Percentiles rank a stretch among this genome's conserved stretches.
phyloP scores from a whole-genome alignment of 2,797 vertebrate species.

The Neosilurus hyrtlii region DNA sequence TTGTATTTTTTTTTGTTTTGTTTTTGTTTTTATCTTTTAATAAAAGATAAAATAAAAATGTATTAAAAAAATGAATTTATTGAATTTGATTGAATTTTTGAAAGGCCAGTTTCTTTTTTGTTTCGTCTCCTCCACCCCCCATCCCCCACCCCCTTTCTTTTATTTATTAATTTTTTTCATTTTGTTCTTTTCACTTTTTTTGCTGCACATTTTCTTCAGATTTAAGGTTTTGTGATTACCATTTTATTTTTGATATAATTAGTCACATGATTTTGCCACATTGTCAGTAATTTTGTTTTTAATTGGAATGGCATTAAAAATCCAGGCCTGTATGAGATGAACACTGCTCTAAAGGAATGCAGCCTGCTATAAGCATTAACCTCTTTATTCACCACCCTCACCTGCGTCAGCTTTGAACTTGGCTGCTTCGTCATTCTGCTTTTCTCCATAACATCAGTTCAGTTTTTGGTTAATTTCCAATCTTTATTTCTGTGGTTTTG shows the following conservation, averaged over 20 bases:
- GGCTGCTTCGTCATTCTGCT: constrained; percentile 9
- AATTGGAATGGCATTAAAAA: background rate
- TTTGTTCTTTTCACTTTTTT: background rate
- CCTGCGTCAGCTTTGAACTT: constrained; percentile 18
- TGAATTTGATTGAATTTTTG: background rate
- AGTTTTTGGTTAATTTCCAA: constrained; percentile 38
- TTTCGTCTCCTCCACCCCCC: background rate
- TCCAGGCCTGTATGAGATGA: constrained; percentile 21
- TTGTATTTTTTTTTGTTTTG: background rate
- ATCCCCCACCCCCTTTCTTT: background rate
- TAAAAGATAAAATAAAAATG: no score
- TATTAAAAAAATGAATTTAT: no score
- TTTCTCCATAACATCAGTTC: constrained; percentile 35
- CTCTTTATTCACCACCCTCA: constrained; percentile 72
- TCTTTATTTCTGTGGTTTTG: constrained; percentile 52
- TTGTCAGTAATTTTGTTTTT: background rate
- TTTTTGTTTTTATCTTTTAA: no score
- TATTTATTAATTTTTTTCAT: background rate
- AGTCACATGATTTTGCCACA: background rate
- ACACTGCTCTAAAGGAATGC: constrained; percentile 10
- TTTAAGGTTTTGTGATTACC: background rate
- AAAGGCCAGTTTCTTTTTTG: background rate
- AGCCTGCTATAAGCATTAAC: constrained; percentile 61
- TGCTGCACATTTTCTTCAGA: background rate
- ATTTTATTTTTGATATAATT: background rate